Evolutionary conservation across 2,888 invertebrate species (phyloP).

Genomic region (Tachystola acroxantha): DNA sequence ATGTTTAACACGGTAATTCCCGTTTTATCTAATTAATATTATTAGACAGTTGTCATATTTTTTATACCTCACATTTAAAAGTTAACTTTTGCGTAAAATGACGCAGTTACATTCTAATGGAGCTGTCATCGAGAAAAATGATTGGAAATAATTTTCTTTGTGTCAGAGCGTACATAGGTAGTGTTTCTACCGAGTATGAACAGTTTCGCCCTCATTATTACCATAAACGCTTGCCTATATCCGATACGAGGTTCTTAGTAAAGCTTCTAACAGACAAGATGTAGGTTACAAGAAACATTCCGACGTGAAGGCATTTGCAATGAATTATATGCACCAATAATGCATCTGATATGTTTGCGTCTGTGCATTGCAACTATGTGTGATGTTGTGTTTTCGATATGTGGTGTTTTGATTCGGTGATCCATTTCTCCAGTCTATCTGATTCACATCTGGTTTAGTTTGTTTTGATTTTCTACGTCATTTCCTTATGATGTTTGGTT

Average conservation of each 20-base stretch:
- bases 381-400: neutral
- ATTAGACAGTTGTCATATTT: too few relatives aligned
- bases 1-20: too few relatives aligned
- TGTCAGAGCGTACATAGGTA: neutral
- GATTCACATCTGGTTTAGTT: neutral
- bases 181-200: neutral
- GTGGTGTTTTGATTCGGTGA: neutral
- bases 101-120: too few relatives aligned
- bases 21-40: too few relatives aligned
- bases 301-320: constrained; percentile 5
- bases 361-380: neutral
- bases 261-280: constrained; percentile 3
- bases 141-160: too few relatives aligned
- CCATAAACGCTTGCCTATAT: neutral
- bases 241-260: constrained; percentile 8
- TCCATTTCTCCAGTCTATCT: constrained; percentile 5
- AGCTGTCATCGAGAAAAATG: too few relatives aligned
- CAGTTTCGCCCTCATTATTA: constrained; percentile 1
- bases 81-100: too few relatives aligned
- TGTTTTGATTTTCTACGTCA: neutral
- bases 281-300: constrained; percentile 10
- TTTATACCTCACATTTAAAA: too few relatives aligned
- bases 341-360: constrained; percentile 7
- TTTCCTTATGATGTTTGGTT: too few relatives aligned
- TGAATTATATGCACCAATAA: constrained; percentile 13